These are phyloP conservation scores for Lymantria monacha DNA, from an alignment of 2,888 invertebrate species.

Conservation along the genomic window DNA sequence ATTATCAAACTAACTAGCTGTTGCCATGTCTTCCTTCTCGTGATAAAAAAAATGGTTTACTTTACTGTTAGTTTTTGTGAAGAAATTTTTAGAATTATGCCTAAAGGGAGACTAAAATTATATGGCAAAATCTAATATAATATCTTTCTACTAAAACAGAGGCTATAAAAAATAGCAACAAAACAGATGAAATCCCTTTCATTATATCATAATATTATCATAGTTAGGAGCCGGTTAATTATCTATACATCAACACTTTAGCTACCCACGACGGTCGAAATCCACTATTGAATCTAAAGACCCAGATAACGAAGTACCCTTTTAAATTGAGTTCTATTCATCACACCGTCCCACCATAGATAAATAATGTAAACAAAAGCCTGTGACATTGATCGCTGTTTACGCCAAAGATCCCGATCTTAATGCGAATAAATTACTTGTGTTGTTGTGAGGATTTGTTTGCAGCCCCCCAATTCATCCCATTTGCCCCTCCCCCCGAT, in stretches of 20 bases:
- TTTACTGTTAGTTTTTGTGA: too few relatives aligned
- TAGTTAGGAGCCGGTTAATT: slow-evolving; percentile 9
- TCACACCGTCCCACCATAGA: slow-evolving; percentile 25
- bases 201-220: neutral
- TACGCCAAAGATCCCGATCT: slow-evolving; percentile 42
- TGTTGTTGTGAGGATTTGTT: slow-evolving; percentile 32
- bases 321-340: slow-evolving; percentile 29
- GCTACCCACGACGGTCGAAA: slow-evolving; percentile 14
- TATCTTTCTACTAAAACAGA: too few relatives aligned
- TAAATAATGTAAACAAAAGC: slow-evolving; percentile 45
- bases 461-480: neutral
- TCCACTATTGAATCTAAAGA: slow-evolving; percentile 24
- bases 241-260: slow-evolving; percentile 11
- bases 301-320: slow-evolving; percentile 19
- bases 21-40: too few relatives aligned
- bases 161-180: too few relatives aligned
- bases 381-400: slow-evolving; percentile 40
- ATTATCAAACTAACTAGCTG: too few relatives aligned
- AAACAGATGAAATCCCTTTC: neutral
- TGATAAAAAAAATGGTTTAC: too few relatives aligned
- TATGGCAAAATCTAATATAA: too few relatives aligned
- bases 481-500: slow-evolving; percentile 4
- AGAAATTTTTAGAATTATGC: too few relatives aligned
- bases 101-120: too few relatives aligned
- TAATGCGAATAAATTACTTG: slow-evolving; percentile 45